phyloP scores from a whole-genome alignment of 2,888 invertebrate genomes.

The Agrochola circellaris region DNA sequence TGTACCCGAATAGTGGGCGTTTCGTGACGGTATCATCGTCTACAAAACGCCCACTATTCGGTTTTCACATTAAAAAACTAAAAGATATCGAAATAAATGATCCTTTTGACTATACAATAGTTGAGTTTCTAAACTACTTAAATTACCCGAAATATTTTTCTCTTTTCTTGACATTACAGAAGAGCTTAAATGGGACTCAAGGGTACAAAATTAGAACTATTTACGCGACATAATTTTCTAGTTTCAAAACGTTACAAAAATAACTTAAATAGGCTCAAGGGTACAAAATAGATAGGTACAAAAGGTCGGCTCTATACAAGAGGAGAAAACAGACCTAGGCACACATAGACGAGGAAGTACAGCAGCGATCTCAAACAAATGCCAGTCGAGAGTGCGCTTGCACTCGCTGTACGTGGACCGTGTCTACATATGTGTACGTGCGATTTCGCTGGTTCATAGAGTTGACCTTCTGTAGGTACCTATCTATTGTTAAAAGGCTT shows the following conservation, averaged over 20 bases:
- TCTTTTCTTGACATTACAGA: no score
- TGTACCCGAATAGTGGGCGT: no score
- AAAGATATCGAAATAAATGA: background rate
- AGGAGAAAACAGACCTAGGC: no score
- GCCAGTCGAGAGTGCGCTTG: background rate
- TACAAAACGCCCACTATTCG: background rate
- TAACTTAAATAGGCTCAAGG: background rate
- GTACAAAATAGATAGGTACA: background rate
- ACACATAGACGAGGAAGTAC: background rate
- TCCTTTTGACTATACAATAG: no score
- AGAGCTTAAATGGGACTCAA: no score
- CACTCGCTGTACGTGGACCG: background rate
- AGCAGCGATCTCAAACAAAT: background rate
- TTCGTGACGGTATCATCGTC: no score
- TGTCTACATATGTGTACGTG: no score
- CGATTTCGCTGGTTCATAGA: background rate
- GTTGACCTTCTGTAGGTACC: background rate
- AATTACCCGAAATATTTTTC: no score
- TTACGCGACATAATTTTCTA: no score
- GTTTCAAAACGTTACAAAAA: conserved; percentile 6
- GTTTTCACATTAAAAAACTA: background rate
- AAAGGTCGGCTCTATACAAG: background rate
- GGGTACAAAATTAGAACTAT: no score
- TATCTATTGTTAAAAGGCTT: background rate
- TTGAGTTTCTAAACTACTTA: no score